Base-by-base conservation (phyloP, 2,113 vertebrate genomes). In the Semicossyphus pulcher region DNA sequence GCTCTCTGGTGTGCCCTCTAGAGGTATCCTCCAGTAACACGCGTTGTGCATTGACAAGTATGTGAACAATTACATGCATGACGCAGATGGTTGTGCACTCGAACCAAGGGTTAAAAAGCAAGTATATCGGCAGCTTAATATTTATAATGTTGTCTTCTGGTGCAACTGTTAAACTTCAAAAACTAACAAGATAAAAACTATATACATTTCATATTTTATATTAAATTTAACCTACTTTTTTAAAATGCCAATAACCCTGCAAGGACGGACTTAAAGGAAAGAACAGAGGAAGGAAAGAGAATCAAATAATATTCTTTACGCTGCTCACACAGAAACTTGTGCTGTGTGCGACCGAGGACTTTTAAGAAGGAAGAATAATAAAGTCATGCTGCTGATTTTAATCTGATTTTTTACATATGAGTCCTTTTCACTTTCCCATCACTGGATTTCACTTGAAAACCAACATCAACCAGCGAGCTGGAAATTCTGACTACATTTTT, bases 301-400 rank as follows among this genome's bases (percentile, higher is more conserved):
- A 39, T 11, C 0, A 56, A 51, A 34, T 10, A 52, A 31, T 26
- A 10, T 49, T 10, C 32, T 32, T 52, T 45, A 37, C 6, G 8
- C 28, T 64, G 36, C 12, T 47, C 66, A 69, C n/a, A 52, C 26
- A 12, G 3, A 61, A 31, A 28, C 25, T 41, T 47, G 21, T 60
- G 56, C 47, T 73, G 39, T 34, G 31, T 63, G 11, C 34, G 56
- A 23, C 34, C 0, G 1, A 53, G 20, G 5, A 3, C 12, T 28
- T 59, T 68, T 63, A 37, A 20, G 0, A 7, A 54, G 32, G 5
- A 73, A 83, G 4, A 58, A 57, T 29, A 52, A 68, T 59, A 45
- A 71, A 7, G 8, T 25, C 10, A 73, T 76, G 85, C 75, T 86
- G 83, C 34, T 72, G 68, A 77, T 72, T 6, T 44, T 36, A 66